Conservation (phyloP, 2,113 vertebrate species). For the Platycercus adscitus region DNA sequence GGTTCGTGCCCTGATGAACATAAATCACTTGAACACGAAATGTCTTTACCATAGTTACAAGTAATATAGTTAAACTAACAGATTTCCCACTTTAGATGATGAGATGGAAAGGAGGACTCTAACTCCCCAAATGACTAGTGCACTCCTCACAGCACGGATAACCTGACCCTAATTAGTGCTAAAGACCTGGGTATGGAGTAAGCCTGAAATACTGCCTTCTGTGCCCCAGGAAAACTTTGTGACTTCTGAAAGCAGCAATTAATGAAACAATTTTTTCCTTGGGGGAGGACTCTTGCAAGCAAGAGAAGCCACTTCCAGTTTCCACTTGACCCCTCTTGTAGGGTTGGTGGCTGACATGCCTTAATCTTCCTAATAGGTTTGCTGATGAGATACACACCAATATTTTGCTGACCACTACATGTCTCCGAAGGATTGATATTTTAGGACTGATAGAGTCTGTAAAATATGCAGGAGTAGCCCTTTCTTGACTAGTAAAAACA, state of each 20-base stretch:
- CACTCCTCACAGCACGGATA: not conserved
- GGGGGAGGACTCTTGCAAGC: not conserved
- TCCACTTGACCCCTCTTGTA: not conserved
- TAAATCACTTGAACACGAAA: not conserved
- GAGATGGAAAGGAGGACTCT: not conserved
- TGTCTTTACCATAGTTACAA: not conserved
- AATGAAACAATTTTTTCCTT: not conserved
- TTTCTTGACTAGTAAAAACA: not conserved
- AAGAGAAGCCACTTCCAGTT: not conserved
- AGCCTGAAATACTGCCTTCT: not conserved
- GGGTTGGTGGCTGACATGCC: not conserved
- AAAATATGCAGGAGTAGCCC: not conserved
- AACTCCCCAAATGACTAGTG: not conserved
- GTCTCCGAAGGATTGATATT: not conserved
- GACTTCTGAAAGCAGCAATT: not conserved
- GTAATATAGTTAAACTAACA: not conserved
- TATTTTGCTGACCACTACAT: not conserved
- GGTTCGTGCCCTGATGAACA: not conserved
- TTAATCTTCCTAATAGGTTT: not conserved
- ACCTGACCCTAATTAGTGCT: not conserved
- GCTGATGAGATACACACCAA: rapidly evolving
- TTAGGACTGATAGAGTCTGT: not conserved
- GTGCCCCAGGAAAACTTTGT: not conserved
- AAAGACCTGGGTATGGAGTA: not conserved
- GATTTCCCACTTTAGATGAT: not conserved